These are phyloP conservation scores for Glaucopsyche alexis DNA, from an alignment of 2,888 invertebrate genomes.

Conservation along the genomic window DNA sequence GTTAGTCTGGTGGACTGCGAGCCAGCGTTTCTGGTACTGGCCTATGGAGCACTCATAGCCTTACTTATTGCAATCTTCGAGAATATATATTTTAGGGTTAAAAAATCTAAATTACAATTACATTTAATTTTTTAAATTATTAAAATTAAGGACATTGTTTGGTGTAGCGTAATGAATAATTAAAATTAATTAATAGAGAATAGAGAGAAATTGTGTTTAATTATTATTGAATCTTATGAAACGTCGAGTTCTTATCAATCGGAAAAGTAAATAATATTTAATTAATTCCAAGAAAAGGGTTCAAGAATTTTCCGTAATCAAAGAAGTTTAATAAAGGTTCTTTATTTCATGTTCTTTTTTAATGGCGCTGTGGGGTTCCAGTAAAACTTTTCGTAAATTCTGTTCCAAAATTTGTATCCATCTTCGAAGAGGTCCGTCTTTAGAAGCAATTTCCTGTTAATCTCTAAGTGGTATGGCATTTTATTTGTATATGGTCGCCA, in stretches of 20 bases:
- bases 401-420: constrained; percentile 60
- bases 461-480: constrained; percentile 57
- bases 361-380: constrained; percentile 55
- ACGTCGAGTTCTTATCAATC: background rate
- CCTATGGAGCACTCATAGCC: background rate
- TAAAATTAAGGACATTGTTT: background rate
- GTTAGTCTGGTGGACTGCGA: constrained; percentile 23
- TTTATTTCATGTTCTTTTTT: constrained; percentile 33
- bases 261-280: background rate
- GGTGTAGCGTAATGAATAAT: no score
- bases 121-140: background rate
- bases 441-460: constrained; percentile 52
- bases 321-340: constrained; percentile 11
- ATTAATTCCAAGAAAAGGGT: background rate
- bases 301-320: constrained; percentile 15
- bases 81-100: background rate
- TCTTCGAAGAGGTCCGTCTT: constrained; percentile 55
- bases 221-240: background rate
- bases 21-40: constrained; percentile 15
- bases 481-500: constrained; percentile 59
- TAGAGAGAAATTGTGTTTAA: no score
- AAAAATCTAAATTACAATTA: background rate
- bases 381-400: constrained; percentile 59
- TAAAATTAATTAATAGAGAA: background rate
- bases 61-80: background rate